These are phyloP conservation scores for Helicoverpa armigera DNA, from an alignment of 1,140 invertebrate genomes.

Conservation along the genomic window DNA sequence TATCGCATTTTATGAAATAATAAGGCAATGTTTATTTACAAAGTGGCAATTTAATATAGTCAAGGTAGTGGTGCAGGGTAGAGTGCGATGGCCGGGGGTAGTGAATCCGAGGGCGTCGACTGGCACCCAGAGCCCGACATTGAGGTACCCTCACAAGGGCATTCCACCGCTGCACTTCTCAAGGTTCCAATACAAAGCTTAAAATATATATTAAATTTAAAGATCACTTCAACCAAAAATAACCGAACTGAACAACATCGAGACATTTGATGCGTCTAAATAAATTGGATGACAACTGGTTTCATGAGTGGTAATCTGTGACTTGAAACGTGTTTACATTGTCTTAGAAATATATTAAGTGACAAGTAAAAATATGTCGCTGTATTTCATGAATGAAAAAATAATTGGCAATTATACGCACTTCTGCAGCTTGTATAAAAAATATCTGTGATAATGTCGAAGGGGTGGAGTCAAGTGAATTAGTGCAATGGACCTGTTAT, in stretches of 20 bases:
- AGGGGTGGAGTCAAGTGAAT: constrained; percentile 24
- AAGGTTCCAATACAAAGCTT: constrained; percentile 69
- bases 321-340: background rate
- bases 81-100: constrained; percentile 56
- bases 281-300: background rate
- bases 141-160: constrained; percentile 83
- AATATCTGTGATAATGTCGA: constrained; percentile 10
- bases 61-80: constrained; percentile 61
- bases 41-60: constrained; percentile 60
- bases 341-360: background rate
- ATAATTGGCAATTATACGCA: background rate
- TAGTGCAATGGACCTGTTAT: constrained; percentile 53
- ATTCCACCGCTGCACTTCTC: constrained; percentile 81
- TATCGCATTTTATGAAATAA: constrained; percentile 10
- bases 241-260: constrained; percentile 3
- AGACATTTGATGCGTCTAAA: background rate
- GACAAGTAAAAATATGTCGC: background rate
- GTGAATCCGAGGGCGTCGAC: constrained; percentile 73
- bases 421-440: background rate
- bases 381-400: background rate
- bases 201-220: constrained; percentile 36
- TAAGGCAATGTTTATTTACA: constrained; percentile 71
- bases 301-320: background rate
- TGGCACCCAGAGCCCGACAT: constrained; percentile 82
- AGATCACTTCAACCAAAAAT: constrained; percentile 29